Conservation (phyloP, 2,888 invertebrate genomes). For the Tanytarsus gracilentus region DNA sequence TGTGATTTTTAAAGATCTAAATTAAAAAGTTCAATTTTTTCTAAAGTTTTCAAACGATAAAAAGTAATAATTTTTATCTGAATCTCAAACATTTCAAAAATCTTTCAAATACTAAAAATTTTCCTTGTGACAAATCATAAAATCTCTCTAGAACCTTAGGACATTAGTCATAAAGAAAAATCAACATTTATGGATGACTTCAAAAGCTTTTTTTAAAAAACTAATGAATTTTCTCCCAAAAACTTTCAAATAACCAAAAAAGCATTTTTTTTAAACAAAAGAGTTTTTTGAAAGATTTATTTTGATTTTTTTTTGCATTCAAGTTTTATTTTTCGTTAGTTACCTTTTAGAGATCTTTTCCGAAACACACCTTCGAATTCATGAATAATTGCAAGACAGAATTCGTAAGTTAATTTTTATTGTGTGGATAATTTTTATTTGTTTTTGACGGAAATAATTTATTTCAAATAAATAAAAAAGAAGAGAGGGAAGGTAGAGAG, state of each 20-base stretch:
- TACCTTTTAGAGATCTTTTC: slow-evolving; percentile 95
- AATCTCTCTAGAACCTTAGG: background rate
- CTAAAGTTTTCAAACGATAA: background rate
- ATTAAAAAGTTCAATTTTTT: background rate
- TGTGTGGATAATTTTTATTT: background rate
- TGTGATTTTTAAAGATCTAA: background rate
- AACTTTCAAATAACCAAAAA: background rate
- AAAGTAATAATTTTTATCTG: background rate
- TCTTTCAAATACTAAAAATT: background rate
- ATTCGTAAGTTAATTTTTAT: background rate
- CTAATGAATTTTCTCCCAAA: background rate
- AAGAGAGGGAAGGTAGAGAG: slow-evolving; percentile 20
- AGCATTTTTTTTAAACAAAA: background rate
- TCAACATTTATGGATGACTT: background rate
- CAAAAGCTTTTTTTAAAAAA: background rate
- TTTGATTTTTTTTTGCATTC: slow-evolving; percentile 2
- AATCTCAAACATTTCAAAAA: background rate
- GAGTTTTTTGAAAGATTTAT: background rate
- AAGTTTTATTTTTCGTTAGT: slow-evolving; percentile 48
- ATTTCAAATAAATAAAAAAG: background rate
- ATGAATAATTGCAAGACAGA: background rate
- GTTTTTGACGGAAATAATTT: background rate
- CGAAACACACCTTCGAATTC: slow-evolving; percentile 72
- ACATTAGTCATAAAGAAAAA: background rate
- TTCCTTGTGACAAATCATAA: background rate